Conservation (phyloP, 2,113 vertebrate genomes). For the Maccullochella peelii region DNA sequence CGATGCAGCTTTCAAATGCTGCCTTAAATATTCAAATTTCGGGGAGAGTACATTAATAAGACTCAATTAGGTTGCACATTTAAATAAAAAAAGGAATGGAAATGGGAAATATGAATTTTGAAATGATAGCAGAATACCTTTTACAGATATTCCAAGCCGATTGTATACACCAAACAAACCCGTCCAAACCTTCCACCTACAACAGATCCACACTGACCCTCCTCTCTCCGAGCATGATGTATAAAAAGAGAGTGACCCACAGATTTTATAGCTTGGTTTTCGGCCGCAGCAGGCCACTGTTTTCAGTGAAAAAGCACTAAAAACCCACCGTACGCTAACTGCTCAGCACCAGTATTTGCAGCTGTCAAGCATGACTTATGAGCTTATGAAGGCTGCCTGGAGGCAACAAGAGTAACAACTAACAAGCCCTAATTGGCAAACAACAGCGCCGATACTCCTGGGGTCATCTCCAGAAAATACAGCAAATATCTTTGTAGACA, state of each 20-base stretch:
- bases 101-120: not conserved
- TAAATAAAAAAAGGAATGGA: too few relatives aligned
- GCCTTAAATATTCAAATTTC: not conserved
- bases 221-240: too few relatives aligned
- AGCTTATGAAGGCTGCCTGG: not conserved
- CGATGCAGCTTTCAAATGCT: not conserved
- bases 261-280: too few relatives aligned
- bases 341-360: too few relatives aligned
- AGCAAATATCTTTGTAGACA: not conserved
- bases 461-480: not conserved
- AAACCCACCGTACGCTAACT: too few relatives aligned
- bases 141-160: not conserved
- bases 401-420: not conserved
- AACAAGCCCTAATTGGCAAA: not conserved
- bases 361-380: conserved; percentile 8
- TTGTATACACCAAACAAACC: too few relatives aligned
- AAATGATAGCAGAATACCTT: not conserved
- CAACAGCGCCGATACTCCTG: not conserved
- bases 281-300: too few relatives aligned
- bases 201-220: too few relatives aligned
- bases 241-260: too few relatives aligned
- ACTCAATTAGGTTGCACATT: too few relatives aligned
- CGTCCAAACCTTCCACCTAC: not conserved
- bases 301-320: too few relatives aligned
- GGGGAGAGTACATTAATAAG: too few relatives aligned